phyloP scores from a whole-genome alignment of 2,113 vertebrate species.

The human (Homo sapiens) region GRCh38 chr19:8697501-8698000 shows the following conservation, averaged over 20 bases:
- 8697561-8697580: slow-evolving; percentile 60
- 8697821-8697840: slow-evolving; percentile 73
- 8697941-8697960: slow-evolving; percentile 62
- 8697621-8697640: slow-evolving; percentile 38
- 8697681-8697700: slow-evolving; percentile 73
- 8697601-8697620: background rate
- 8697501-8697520: slow-evolving; percentile 76
- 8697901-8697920: slow-evolving; percentile 51
- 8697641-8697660: slow-evolving; percentile 68
- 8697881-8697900: background rate
- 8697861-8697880: background rate
- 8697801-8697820: slow-evolving; percentile 77
- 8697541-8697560: slow-evolving; percentile 81
- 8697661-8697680: slow-evolving; percentile 78
- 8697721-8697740: slow-evolving; percentile 62
- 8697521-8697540: slow-evolving; percentile 78
- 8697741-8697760: slow-evolving; percentile 64
- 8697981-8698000: slow-evolving; percentile 46
- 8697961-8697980: slow-evolving; percentile 31
- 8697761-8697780: slow-evolving; percentile 59
- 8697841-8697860: slow-evolving; percentile 68
- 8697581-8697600: slow-evolving; percentile 57
- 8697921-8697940: slow-evolving; percentile 76
- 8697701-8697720: background rate
- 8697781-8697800: slow-evolving; percentile 66